These are phyloP conservation scores for Danaus melanippus DNA, from an alignment of 1,140 invertebrate genomes.

Conservation along the genomic window DNA sequence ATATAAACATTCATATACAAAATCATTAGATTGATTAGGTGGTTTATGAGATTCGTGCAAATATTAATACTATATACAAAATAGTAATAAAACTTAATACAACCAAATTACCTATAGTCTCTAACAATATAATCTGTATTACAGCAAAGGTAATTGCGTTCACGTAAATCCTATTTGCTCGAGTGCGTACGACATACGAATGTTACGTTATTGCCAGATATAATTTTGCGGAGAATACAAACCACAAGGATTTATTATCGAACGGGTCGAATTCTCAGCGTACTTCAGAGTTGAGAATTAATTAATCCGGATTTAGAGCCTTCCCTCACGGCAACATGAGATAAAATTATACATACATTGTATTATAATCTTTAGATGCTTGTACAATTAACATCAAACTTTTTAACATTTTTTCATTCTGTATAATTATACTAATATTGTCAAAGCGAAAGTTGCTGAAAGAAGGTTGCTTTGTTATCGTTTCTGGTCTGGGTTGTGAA, in stretches of 20 bases:
- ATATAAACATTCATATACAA: too few relatives aligned
- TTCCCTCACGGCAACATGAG: conserved; percentile 18
- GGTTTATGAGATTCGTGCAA: too few relatives aligned
- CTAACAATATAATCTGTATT: conserved; percentile 20
- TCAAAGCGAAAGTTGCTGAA: too few relatives aligned
- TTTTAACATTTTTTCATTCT: too few relatives aligned
- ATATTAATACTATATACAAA: too few relatives aligned
- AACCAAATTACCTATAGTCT: background rate
- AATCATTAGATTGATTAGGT: too few relatives aligned
- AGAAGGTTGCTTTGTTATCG: too few relatives aligned
- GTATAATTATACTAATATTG: too few relatives aligned
- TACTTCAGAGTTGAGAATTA: conserved; percentile 23
- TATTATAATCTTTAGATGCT: too few relatives aligned
- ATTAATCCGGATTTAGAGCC: conserved; percentile 22
- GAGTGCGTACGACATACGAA: conserved; percentile 21
- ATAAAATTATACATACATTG: conserved; percentile 15
- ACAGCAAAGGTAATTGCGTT: conserved; percentile 20
- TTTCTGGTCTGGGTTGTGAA: too few relatives aligned
- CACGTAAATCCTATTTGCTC: conserved; percentile 24
- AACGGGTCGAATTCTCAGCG: conserved; percentile 23
- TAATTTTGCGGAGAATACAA: conserved; percentile 23
- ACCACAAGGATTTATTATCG: conserved; percentile 29
- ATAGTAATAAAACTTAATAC: too few relatives aligned
- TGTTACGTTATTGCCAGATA: conserved; percentile 17
- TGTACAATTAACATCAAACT: too few relatives aligned